phyloP scores from a whole-genome alignment of 2,113 vertebrate species.

The Sorex fumeus region DNA sequence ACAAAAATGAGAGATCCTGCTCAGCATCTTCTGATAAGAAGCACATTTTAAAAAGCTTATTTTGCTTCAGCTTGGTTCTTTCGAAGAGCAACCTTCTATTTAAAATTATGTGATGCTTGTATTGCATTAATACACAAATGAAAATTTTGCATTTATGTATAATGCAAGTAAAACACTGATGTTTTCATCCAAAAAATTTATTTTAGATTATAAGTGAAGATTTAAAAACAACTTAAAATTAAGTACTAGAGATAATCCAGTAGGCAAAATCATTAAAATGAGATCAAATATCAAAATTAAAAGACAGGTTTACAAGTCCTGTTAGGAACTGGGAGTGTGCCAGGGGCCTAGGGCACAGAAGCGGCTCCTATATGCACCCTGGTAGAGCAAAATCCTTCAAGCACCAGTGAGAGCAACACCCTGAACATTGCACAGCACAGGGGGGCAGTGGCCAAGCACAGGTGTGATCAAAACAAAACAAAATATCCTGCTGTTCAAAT shows the following conservation, averaged over 20 bases:
- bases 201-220: neutral
- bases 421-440: too few species aligned
- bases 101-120: neutral
- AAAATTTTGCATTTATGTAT: neutral
- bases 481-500: neutral
- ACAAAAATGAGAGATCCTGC: neutral
- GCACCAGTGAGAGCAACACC: too few species aligned
- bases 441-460: too few species aligned
- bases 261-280: neutral
- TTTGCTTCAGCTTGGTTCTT: neutral
- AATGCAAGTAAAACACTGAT: too few species aligned
- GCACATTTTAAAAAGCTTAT: neutral
- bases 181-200: neutral
- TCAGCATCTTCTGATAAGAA: neutral
- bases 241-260: neutral
- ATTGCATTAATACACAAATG: neutral
- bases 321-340: too few species aligned
- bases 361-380: too few species aligned
- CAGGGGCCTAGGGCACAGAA: too few species aligned
- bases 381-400: too few species aligned
- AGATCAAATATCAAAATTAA: too few species aligned
- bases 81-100: neutral
- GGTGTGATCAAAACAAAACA: too few species aligned
- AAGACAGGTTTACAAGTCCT: too few species aligned
- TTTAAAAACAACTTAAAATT: neutral